Conservation (phyloP, 2,797 vertebrate species). For the Takifugu ocellatus region DNA sequence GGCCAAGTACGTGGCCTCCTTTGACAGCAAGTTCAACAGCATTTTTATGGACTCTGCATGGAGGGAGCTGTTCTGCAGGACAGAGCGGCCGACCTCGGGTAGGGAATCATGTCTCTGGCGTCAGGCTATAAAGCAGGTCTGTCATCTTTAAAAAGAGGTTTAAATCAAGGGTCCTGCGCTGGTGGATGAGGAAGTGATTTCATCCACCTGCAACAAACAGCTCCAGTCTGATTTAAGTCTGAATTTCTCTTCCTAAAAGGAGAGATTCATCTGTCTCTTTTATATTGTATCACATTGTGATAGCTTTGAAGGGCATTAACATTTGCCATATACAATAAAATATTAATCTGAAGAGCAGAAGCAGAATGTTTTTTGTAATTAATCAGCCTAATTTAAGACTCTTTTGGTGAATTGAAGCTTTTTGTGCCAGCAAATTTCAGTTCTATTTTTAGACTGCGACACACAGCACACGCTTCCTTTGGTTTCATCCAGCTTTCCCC, state of each 20-base stretch:
- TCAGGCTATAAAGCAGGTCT: slow-evolving; percentile 35
- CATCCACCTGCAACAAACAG: slow-evolving; percentile 27
- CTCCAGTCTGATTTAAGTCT: slow-evolving; percentile 12
- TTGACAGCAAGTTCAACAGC: slow-evolving; percentile 80
- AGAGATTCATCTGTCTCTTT: neutral
- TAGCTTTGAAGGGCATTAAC: neutral
- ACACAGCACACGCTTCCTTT: no score
- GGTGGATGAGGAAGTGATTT: slow-evolving; percentile 35
- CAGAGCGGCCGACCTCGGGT: slow-evolving; percentile 80
- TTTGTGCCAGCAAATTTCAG: slow-evolving; percentile 5
- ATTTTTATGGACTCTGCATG: slow-evolving; percentile 82
- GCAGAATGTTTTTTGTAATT: slow-evolving; percentile 12
- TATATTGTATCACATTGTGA: no score
- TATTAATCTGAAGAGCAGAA: slow-evolving; percentile 1
- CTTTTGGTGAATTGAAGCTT: neutral
- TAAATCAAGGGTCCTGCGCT: slow-evolving; percentile 39
- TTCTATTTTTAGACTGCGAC: slow-evolving; percentile 5
- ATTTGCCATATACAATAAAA: neutral
- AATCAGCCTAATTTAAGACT: slow-evolving; percentile 7
- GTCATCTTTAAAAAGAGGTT: slow-evolving; percentile 54
- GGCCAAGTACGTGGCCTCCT: slow-evolving; percentile 81
- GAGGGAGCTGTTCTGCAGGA: slow-evolving; percentile 81
- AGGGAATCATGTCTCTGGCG: slow-evolving; percentile 16
- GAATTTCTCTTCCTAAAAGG: neutral
- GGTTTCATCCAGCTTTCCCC: neutral